Evolutionary conservation across 2,888 invertebrate genomes (phyloP).

Genomic region (Fragum sueziense): DNA sequence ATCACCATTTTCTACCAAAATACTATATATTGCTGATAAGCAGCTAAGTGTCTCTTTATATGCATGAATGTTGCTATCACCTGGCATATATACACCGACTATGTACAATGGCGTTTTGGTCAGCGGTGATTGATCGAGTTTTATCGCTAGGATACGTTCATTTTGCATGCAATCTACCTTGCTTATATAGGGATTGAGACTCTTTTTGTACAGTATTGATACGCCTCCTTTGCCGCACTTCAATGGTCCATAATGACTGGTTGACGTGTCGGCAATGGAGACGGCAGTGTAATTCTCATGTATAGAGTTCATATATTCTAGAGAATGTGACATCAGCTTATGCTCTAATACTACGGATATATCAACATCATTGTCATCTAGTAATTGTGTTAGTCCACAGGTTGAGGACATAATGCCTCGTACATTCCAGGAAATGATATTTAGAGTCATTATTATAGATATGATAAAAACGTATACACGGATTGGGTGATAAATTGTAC

Average conservation of each 20-base stretch:
- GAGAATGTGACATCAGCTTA: background rate
- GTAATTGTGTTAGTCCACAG: background rate
- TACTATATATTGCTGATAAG: background rate
- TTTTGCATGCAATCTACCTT: background rate
- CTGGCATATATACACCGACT: conserved; percentile 3
- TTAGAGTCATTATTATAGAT: too few relatives aligned
- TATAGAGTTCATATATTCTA: background rate
- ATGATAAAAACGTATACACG: too few relatives aligned
- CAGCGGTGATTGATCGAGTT: background rate
- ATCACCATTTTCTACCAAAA: background rate
- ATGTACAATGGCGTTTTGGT: background rate
- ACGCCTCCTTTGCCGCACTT: conserved; percentile 10
- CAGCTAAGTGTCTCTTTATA: background rate
- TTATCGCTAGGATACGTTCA: conserved; percentile 2
- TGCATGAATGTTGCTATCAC: background rate
- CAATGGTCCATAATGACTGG: background rate
- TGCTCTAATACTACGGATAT: conserved; percentile 13
- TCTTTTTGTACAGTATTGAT: background rate
- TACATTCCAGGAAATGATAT: conserved; percentile 20
- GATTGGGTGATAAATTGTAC: too few relatives aligned
- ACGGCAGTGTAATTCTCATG: conserved; percentile 1
- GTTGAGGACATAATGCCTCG: conserved; percentile 17
- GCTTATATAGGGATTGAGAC: background rate
- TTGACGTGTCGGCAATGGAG: background rate
- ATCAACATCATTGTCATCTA: background rate